phyloP scores from a whole-genome alignment of 2,797 vertebrate genomes.

The Lutjanus campechanus region DNA sequence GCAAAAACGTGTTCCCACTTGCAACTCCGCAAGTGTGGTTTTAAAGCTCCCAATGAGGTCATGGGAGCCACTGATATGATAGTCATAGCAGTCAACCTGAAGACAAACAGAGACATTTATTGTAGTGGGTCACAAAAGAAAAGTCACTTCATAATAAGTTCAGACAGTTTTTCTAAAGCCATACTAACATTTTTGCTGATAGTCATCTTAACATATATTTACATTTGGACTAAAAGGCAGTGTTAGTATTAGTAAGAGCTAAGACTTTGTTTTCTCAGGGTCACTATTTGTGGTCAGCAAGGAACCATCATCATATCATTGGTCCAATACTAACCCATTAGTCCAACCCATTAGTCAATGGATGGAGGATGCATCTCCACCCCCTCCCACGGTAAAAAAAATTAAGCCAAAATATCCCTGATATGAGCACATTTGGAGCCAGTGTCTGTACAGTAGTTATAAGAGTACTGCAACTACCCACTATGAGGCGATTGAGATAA shows the following conservation, averaged over 20 bases:
- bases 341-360: too few relatives aligned
- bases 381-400: too few relatives aligned
- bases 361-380: too few relatives aligned
- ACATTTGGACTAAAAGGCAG: not conserved
- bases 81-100: slow-evolving; percentile 94
- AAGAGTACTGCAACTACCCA: too few relatives aligned
- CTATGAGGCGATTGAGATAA: too few relatives aligned
- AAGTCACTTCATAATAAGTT: not conserved
- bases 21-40: slow-evolving; percentile 89
- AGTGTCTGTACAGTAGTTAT: too few relatives aligned
- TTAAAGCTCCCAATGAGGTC: slow-evolving; percentile 92
- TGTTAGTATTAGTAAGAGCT: not conserved
- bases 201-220: not conserved
- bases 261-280: not conserved
- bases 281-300: not conserved
- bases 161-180: not conserved
- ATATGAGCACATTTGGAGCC: too few relatives aligned
- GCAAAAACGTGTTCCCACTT: slow-evolving; percentile 85
- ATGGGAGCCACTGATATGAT: slow-evolving; percentile 91
- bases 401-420: too few relatives aligned
- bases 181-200: not conserved
- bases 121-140: not conserved
- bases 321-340: not conserved
- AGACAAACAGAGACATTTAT: slow-evolving; percentile 32
- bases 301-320: not conserved